Conservation (phyloP, 1,140 invertebrate species). For the Drosophila mauritiana region DNA sequence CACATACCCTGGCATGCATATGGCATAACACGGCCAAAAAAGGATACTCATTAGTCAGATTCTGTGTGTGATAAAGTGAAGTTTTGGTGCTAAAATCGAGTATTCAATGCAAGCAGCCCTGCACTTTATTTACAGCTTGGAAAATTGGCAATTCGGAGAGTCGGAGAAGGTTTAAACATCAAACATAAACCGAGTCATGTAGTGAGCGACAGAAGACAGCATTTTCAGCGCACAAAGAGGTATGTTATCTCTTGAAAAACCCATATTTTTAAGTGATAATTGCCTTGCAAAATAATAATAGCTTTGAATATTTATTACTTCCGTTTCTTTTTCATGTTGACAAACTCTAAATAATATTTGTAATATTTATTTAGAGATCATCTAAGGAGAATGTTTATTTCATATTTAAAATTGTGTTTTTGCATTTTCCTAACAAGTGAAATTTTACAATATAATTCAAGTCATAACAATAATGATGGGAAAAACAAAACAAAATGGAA, state of each 20-base stretch:
- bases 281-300: too few species aligned
- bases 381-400: too few species aligned
- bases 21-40: conserved; percentile 39
- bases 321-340: too few species aligned
- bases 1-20: conserved; percentile 31
- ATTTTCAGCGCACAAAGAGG: conserved; percentile 52
- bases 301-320: too few species aligned
- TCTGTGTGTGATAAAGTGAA: conserved; percentile 46
- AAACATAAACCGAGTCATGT: conserved; percentile 56
- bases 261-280: too few species aligned
- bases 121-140: conserved; percentile 30
- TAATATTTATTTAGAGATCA: too few species aligned
- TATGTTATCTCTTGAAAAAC: conserved; percentile 32
- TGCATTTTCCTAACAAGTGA: too few species aligned
- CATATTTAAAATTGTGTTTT: too few species aligned
- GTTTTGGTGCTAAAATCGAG: conserved; percentile 17
- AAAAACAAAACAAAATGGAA: not conserved
- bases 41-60: conserved; percentile 32
- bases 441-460: not conserved
- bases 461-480: not conserved
- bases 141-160: conserved; percentile 8
- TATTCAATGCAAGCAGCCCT: conserved; percentile 12
- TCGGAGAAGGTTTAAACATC: conserved; percentile 20
- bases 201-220: conserved; percentile 34
- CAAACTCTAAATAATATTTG: too few species aligned